These are phyloP conservation scores for Motacilla alba DNA, from an alignment of 2,113 vertebrate genomes.

Conservation along the genomic window DNA sequence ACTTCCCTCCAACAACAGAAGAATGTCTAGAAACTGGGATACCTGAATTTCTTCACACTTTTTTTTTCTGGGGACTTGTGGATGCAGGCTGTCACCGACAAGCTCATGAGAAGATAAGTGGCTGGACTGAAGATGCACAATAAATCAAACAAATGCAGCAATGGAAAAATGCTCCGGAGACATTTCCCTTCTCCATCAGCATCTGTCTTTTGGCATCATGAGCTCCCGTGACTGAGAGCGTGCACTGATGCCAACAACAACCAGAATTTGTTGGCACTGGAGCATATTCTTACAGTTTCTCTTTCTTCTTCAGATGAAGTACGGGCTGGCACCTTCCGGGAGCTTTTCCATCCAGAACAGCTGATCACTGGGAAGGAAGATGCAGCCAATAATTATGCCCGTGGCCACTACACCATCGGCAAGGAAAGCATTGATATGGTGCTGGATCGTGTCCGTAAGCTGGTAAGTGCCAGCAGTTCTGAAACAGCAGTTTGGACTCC, in stretches of 20 bases:
- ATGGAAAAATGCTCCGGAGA: not conserved
- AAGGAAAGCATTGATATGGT: slow-evolving; percentile 81
- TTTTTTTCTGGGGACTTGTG: not conserved
- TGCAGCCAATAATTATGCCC: slow-evolving; percentile 81
- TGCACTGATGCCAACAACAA: not conserved
- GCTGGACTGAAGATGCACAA: not conserved
- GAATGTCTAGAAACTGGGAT: not conserved
- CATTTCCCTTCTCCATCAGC: not conserved
- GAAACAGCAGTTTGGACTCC: not conserved
- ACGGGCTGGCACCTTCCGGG: slow-evolving; percentile 71
- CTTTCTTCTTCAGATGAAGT: slow-evolving; percentile 73
- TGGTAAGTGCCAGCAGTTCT: slow-evolving; percentile 60
- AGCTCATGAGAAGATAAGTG: not conserved
- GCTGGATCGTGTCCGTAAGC: slow-evolving; percentile 78
- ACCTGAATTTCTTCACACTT: not conserved
- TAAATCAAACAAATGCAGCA: not conserved
- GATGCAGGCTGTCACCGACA: not conserved
- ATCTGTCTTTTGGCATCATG: not conserved
- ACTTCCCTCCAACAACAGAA: not conserved
- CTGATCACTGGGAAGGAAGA: slow-evolving; percentile 82
- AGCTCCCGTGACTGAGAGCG: not conserved
- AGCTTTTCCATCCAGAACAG: slow-evolving; percentile 81
- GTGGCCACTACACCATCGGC: slow-evolving; percentile 81
- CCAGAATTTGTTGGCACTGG: not conserved
- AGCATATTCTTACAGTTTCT: not conserved